Evolutionary conservation across 2,888 invertebrate genomes (phyloP).

Genomic region (Philereme vetulata): DNA sequence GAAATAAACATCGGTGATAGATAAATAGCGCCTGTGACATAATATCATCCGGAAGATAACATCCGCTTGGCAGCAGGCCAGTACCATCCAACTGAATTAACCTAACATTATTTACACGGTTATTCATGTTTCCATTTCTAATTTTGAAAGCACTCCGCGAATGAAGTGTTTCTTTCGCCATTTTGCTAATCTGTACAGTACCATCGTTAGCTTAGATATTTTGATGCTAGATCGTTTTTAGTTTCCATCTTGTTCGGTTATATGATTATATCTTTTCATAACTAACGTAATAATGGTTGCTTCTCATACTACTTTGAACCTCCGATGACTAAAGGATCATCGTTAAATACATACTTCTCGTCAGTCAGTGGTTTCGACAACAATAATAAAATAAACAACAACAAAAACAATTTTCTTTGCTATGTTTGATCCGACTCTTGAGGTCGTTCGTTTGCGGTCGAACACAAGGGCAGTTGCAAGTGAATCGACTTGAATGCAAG

Average conservation of each 20-base stretch:
- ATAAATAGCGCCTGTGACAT: constrained; percentile 57
- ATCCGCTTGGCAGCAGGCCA: constrained; percentile 77
- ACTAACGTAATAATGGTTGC: neutral
- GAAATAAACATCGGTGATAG: constrained; percentile 15
- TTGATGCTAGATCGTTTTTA: neutral
- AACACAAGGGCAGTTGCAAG: constrained; percentile 45
- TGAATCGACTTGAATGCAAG: constrained; percentile 17
- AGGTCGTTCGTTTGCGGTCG: constrained; percentile 51
- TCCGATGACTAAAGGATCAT: too few relatives aligned
- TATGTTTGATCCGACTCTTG: constrained; percentile 52
- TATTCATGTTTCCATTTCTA: constrained; percentile 52
- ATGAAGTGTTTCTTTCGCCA: constrained; percentile 10
- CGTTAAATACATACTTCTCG: neutral
- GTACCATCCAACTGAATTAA: constrained; percentile 56
- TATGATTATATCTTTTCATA: neutral
- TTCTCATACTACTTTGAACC: neutral
- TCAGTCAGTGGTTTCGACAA: constrained; percentile 1
- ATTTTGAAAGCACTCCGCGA: constrained; percentile 34
- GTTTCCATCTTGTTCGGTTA: neutral
- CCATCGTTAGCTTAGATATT: neutral
- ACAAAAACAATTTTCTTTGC: constrained; percentile 46
- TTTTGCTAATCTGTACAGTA: neutral
- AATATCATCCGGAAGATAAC: constrained; percentile 72
- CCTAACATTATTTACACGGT: constrained; percentile 52
- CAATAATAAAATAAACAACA: constrained; percentile 8